phyloP scores from a whole-genome alignment of 2,888 invertebrate species.

The Ophioninae sp. region DNA sequence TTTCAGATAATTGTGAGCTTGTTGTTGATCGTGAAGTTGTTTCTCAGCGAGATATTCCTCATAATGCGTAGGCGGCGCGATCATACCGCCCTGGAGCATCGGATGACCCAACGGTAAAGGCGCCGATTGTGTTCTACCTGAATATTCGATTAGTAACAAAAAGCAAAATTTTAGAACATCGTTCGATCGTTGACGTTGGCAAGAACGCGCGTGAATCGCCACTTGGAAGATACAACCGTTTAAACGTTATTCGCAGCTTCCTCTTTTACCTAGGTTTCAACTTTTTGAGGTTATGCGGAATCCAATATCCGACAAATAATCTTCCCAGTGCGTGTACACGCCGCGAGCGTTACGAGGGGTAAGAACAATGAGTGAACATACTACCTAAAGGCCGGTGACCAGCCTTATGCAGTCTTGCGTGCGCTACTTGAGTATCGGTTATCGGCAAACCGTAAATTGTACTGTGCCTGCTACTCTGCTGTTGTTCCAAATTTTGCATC shows the following conservation, averaged over 20 bases:
- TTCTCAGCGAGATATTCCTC: conserved; percentile 83
- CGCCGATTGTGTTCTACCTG: conserved; percentile 96
- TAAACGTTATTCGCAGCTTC: not conserved
- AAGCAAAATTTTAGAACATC: conserved; percentile 59
- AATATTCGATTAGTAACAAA: conserved; percentile 20
- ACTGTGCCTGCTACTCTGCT: conserved; percentile 69
- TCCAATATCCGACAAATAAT: not conserved
- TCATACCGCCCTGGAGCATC: conserved; percentile 84
- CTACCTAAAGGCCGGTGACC: conserved; percentile 84
- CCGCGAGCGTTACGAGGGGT: conserved; percentile 24
- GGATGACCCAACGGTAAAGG: conserved; percentile 95
- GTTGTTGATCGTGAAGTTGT: conserved; percentile 82
- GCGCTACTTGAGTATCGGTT: conserved; percentile 86
- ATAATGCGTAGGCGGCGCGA: conserved; percentile 82
- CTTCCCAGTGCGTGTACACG: conserved; percentile 39
- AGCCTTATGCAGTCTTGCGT: conserved; percentile 87
- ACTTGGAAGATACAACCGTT: not conserved
- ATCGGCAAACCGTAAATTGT: conserved; percentile 82
- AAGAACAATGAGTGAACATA: conserved; percentile 76
- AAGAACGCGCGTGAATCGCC: conserved; percentile 39
- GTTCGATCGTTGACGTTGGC: conserved; percentile 1
- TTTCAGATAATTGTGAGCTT: conserved; percentile 85
- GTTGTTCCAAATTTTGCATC: conserved; percentile 83
- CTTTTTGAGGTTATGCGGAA: not conserved
- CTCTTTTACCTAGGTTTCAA: not conserved